A percentile compares a stretch with the other conserved stretches of the same genome.
Evolutionary conservation across 2,888 invertebrate genomes (phyloP).

Genomic region (Agapetus fuscipes): DNA sequence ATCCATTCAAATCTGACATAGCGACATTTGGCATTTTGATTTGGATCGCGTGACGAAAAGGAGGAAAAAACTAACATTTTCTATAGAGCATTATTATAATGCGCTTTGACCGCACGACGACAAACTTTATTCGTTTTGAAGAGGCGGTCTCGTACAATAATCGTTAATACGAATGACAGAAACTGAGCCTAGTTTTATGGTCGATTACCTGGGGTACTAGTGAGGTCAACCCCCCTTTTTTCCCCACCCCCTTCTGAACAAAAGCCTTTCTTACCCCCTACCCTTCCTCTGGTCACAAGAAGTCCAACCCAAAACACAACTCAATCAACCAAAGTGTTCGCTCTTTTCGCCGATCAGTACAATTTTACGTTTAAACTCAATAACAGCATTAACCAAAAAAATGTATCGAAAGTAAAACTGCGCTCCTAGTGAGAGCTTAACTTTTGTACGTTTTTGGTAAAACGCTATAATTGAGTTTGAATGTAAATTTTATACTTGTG

Average conservation of each 20-base stretch:
- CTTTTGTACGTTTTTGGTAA: too few relatives aligned
- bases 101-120: constrained; percentile 4
- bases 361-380: too few relatives aligned
- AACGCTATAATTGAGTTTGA: too few relatives aligned
- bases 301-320: constrained; percentile 20
- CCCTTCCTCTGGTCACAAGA: constrained; percentile 3
- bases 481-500: too few relatives aligned
- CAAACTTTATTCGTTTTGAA: constrained; percentile 4
- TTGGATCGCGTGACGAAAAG: too few relatives aligned
- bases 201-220: constrained; percentile 22
- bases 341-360: constrained; percentile 17
- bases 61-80: too few relatives aligned
- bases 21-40: too few relatives aligned
- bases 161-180: constrained; percentile 22
- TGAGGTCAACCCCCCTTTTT: constrained; percentile 2
- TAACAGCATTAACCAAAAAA: too few relatives aligned
- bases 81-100: constrained; percentile 1
- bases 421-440: too few relatives aligned
- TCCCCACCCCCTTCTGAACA: constrained; percentile 1
- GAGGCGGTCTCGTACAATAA: constrained; percentile 20
- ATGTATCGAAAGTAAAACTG: too few relatives aligned
- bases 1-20: too few relatives aligned
- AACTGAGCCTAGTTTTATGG: constrained; percentile 21
- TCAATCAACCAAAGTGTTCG: constrained; percentile 22
- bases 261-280: constrained; percentile 1